Conservation (phyloP, 1,140 invertebrate genomes). For the Charaxes varanes region DNA sequence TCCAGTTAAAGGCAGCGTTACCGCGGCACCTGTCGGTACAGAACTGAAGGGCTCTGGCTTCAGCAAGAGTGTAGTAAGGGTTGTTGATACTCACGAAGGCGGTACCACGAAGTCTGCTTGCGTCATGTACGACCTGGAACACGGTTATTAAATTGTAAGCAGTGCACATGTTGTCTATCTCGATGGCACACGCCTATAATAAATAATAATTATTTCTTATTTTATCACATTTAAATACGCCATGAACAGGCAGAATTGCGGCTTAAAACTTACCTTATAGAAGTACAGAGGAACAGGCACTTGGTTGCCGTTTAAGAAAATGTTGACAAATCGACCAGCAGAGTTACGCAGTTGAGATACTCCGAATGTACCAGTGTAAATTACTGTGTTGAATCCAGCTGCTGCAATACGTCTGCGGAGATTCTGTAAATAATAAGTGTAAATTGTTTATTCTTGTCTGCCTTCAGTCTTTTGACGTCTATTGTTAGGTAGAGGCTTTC, state of each 20-base stretch:
- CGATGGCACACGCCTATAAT: too few relatives aligned
- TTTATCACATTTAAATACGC: too few relatives aligned
- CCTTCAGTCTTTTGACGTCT: too few relatives aligned
- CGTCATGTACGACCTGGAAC: constrained; percentile 75
- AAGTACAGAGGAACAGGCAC: constrained; percentile 62
- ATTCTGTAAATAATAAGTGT: too few relatives aligned
- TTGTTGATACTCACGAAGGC: constrained; percentile 80
- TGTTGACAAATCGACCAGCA: constrained; percentile 35
- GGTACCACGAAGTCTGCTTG: constrained; percentile 63
- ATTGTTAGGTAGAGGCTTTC: too few relatives aligned
- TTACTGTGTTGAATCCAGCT: constrained; percentile 45
- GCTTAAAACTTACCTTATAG: constrained; percentile 59
- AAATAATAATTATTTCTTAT: too few relatives aligned
- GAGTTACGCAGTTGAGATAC: constrained; percentile 49
- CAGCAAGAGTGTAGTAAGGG: constrained; percentile 69
- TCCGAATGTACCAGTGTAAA: constrained; percentile 64
- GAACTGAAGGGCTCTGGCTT: constrained; percentile 65
- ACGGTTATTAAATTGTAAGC: too few relatives aligned
- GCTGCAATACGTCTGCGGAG: constrained; percentile 47
- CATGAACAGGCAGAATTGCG: too few relatives aligned
- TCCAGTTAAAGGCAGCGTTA: constrained; percentile 74
- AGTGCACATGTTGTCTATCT: too few relatives aligned
- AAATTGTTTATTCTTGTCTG: too few relatives aligned
- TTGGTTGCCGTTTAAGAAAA: constrained; percentile 46
- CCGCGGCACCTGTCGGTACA: constrained; percentile 74